These are phyloP conservation scores for Laothoe populi DNA, from an alignment of 2,888 invertebrate species.

Conservation along the genomic window DNA sequence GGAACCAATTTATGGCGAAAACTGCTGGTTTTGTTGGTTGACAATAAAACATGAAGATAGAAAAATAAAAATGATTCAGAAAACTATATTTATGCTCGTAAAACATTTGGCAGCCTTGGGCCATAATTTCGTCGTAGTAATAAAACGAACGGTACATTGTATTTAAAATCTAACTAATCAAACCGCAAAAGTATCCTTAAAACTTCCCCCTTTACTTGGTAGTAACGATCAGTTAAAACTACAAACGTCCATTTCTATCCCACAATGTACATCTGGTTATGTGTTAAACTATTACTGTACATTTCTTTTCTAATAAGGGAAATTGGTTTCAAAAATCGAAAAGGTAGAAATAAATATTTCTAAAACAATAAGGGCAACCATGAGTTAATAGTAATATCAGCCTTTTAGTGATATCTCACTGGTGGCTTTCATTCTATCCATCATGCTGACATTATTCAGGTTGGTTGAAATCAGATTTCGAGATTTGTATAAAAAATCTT, in stretches of 20 bases:
- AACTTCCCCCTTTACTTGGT: neutral
- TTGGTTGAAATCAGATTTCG: no score
- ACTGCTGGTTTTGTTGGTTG: neutral
- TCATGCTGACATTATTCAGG: no score
- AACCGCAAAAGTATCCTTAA: neutral
- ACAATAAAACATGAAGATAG: constrained; percentile 6
- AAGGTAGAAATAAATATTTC: no score
- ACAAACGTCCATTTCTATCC: neutral
- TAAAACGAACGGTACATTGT: constrained; percentile 15
- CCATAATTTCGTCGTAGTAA: constrained; percentile 5
- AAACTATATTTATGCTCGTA: constrained; percentile 15
- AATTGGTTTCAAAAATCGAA: no score
- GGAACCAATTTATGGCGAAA: neutral
- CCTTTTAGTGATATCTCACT: no score
- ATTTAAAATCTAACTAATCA: constrained; percentile 12
- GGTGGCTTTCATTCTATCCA: no score
- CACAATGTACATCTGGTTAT: neutral
- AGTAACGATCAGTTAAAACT: neutral
- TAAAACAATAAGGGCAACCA: no score
- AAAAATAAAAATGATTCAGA: neutral
- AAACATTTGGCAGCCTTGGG: constrained; percentile 18
- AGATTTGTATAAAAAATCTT: no score
- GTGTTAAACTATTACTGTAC: neutral
- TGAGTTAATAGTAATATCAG: no score
- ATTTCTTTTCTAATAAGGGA: neutral